A percentile compares a stretch with the other conserved stretches of the same genome.
Evolutionary conservation across 2,888 invertebrate species (phyloP).

Genomic region (Schizotus pectinicornis): DNA sequence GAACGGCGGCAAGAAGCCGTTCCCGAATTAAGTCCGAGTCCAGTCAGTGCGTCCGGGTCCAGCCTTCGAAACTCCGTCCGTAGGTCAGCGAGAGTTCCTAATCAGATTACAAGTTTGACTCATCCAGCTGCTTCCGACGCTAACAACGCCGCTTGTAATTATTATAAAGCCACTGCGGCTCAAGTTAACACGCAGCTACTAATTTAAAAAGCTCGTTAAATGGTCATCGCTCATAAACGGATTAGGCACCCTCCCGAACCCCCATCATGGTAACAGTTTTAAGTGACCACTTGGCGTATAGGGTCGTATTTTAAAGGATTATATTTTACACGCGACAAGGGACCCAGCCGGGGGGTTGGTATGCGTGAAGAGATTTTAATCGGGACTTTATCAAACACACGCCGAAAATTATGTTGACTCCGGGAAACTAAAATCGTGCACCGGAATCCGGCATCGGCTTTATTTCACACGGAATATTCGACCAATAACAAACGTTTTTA

Average conservation of each 20-base stretch:
- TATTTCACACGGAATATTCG: too few species aligned
- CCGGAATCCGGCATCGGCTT: too few species aligned
- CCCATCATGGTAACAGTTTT: slow-evolving; percentile 18
- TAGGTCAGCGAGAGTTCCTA: slow-evolving; percentile 30
- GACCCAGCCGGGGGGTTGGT: too few species aligned
- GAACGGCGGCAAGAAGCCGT: too few species aligned
- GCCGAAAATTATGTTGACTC: too few species aligned
- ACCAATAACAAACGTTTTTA: too few species aligned
- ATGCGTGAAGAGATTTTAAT: too few species aligned
- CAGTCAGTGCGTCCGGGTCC: too few species aligned
- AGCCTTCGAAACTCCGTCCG: background rate
- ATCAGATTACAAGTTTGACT: slow-evolving; percentile 39
- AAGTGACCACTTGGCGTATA: slow-evolving; percentile 6
- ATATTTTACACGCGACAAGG: background rate
- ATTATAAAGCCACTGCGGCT: slow-evolving; percentile 24
- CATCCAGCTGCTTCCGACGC: slow-evolving; percentile 39
- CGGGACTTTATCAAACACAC: too few species aligned
- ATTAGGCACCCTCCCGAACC: slow-evolving; percentile 16
- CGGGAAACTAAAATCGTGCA: too few species aligned
- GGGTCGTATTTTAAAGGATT: slow-evolving; percentile 19
- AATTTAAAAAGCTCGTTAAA: slow-evolving; percentile 30
- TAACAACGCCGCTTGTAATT: slow-evolving; percentile 39
- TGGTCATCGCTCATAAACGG: slow-evolving; percentile 19
- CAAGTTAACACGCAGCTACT: slow-evolving; percentile 16
- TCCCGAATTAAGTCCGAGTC: too few species aligned